These are phyloP conservation scores for Cathartes aura DNA, from an alignment of 2,113 vertebrate species.

Conservation along the genomic window DNA sequence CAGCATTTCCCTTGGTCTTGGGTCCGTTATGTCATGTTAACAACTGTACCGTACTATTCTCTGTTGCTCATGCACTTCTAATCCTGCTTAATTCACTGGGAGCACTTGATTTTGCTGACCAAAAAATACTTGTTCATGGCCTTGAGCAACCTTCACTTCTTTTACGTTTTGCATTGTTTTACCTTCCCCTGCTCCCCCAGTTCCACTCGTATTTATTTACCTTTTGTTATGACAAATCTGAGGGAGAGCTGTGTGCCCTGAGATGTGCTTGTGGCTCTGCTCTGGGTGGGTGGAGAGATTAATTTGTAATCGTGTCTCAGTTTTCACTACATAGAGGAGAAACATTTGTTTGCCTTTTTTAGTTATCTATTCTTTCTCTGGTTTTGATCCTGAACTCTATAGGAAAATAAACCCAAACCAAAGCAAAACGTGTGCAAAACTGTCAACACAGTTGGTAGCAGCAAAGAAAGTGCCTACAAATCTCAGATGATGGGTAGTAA, in stretches of 20 bases:
- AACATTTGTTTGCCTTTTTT: background rate
- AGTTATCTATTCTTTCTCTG: background rate
- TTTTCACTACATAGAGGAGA: background rate
- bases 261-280: background rate
- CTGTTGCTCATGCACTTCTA: slow-evolving; percentile 51
- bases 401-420: rapidly evolving
- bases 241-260: background rate
- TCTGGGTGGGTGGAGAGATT: background rate
- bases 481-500: background rate
- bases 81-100: slow-evolving; percentile 30
- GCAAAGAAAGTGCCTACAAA: background rate
- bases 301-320: background rate
- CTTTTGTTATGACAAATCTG: background rate
- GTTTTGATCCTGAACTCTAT: background rate
- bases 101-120: background rate
- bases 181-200: background rate
- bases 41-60: background rate
- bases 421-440: background rate
- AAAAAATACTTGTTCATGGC: background rate
- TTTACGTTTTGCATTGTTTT: background rate
- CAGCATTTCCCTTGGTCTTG: slow-evolving; percentile 23
- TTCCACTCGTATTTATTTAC: background rate
- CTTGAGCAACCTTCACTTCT: background rate
- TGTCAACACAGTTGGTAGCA: background rate
- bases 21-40: slow-evolving; percentile 31